Base-by-base conservation (phyloP, 1,140 invertebrate species). In the Meloidogyne chitwoodi region DNA sequence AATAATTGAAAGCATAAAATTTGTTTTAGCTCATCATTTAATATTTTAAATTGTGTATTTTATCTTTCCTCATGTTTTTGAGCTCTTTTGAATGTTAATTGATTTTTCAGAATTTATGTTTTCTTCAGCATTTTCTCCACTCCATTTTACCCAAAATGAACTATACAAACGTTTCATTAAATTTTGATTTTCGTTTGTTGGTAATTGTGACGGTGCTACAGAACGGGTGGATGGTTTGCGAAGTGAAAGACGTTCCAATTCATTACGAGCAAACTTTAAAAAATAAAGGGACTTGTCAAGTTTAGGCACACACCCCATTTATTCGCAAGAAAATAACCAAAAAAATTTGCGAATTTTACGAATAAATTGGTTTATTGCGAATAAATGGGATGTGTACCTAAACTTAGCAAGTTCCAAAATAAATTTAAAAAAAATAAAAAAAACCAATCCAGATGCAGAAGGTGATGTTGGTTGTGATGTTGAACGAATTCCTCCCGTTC, bases 391-490 rank as follows among this genome's bases (percentile, higher is more conserved):
- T n/a, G n/a, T n/a, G n/a, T n/a, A n/a, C n/a, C n/a, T n/a, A n/a
- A n/a, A n/a, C n/a, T n/a, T n/a, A n/a, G n/a, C n/a, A n/a, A n/a
- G n/a, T 31, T 31, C 2, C 2, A 31, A 6, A 31, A 31, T 3
- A 31, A 38, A 38, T 8, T 38, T 38, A 44, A 44, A 16, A 16
- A 44, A 16, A 14, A 44, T 2, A 10, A 34, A 34, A 44, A 24
- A 27, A 10, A 73, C 71, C 22, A 73, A 22, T 24, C 27, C 24
- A 12, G 71, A 73, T 11, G 71, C 29, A 3, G 26, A 27, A 26
- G 71, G 71, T 0, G 71, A 73, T 61, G 56, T 64, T 27, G 71
- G 71, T 63, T 73, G 71, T 56, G 71, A 73, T 34, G 71, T 63
- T 29, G 71, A 41, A 65, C 71, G 71, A n/a, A 22, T 64, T 19